phyloP scores from a whole-genome alignment of 2,113 vertebrate species.

The Vireo altiloquus region DNA sequence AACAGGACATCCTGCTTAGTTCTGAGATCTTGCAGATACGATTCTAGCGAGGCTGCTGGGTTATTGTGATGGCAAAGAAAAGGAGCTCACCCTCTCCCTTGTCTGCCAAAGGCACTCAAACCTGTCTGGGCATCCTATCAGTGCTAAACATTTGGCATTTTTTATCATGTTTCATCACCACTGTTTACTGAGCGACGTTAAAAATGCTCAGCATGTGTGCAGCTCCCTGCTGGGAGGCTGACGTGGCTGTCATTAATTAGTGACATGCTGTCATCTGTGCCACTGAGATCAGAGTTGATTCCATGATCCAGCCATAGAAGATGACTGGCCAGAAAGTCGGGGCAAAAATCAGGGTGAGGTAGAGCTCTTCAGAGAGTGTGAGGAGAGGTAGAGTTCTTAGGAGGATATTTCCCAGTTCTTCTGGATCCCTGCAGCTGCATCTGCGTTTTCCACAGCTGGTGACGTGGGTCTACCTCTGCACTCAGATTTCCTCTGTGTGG shows the following conservation, averaged over 20 bases:
- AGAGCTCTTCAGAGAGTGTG: background rate
- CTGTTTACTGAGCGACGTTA: background rate
- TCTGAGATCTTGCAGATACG: conserved; percentile 23
- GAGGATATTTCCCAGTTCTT: background rate
- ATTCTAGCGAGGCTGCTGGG: background rate
- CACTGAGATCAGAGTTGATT: background rate
- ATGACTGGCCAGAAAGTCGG: background rate
- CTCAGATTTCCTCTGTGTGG: background rate
- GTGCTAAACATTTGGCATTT: conserved; percentile 21
- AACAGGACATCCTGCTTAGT: conserved; percentile 61
- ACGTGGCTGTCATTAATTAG: background rate
- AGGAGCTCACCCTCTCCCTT: conserved; percentile 26
- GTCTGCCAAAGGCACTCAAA: conserved; percentile 12
- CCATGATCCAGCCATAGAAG: background rate
- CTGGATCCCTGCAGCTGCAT: background rate
- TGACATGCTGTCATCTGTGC: background rate
- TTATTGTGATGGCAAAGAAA: conserved; percentile 53
- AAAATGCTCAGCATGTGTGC: background rate
- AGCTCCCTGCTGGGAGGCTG: background rate
- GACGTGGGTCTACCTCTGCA: background rate
- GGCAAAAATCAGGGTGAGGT: background rate
- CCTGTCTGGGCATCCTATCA: conserved; percentile 18
- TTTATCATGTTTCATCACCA: conserved; percentile 7
- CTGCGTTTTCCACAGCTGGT: background rate
- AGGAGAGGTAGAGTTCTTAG: background rate